Conservation (phyloP, 2,888 invertebrate genomes). For the Platynereis dumerilii region DNA sequence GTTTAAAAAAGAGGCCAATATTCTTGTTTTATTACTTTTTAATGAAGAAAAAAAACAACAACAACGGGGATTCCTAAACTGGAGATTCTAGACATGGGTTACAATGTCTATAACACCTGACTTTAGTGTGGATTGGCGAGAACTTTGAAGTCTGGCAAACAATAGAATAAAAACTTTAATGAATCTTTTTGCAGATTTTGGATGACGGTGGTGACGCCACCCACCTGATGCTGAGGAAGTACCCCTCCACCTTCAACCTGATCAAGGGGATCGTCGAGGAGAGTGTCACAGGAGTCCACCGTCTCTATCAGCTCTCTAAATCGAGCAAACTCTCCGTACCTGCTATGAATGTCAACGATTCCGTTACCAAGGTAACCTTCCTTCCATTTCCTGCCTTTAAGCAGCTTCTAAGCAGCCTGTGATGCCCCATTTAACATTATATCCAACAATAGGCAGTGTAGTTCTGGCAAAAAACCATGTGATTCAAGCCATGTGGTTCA, state of each 20-base stretch:
- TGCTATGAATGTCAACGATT: conserved; percentile 98
- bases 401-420: neutral
- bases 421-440: neutral
- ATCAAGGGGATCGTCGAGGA: conserved; percentile 88
- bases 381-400: too few species aligned
- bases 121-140: too few species aligned
- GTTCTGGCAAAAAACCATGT: neutral
- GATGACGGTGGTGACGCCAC: conserved; percentile 99
- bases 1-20: too few species aligned
- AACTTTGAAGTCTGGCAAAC: too few species aligned
- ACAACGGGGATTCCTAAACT: too few species aligned
- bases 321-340: conserved; percentile 87
- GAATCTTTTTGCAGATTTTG: conserved; percentile 75
- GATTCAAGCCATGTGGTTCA: too few species aligned
- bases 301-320: conserved; percentile 93
- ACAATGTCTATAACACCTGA: too few species aligned
- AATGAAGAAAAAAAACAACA: too few species aligned
- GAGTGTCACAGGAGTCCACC: conserved; percentile 99
- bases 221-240: conserved; percentile 90
- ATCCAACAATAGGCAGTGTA: too few species aligned
- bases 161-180: too few species aligned
- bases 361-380: conserved; percentile 86
- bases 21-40: too few species aligned
- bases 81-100: too few species aligned
- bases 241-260: conserved; percentile 67